These are phyloP conservation scores for Chydorus sphaericus DNA, from an alignment of 2,888 invertebrate species.

Conservation along the genomic window DNA sequence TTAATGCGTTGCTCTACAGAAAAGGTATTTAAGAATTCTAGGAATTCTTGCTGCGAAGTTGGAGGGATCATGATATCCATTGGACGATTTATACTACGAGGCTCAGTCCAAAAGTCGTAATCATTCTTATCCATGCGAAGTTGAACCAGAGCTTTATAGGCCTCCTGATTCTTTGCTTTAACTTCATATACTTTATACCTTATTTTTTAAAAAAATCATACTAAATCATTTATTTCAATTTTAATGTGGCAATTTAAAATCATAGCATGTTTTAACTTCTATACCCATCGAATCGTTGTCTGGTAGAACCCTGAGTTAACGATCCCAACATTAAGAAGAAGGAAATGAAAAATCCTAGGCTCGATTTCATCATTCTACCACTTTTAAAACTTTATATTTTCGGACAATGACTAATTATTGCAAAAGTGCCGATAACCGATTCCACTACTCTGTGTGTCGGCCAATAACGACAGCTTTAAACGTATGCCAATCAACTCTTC, in stretches of 20 bases:
- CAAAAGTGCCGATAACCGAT: no score
- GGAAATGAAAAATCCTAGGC: no score
- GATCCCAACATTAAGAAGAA: no score
- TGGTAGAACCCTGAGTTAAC: no score
- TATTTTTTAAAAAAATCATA: neutral
- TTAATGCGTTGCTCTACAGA: constrained; percentile 16
- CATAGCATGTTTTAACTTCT: neutral
- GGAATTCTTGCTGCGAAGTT: constrained; percentile 7
- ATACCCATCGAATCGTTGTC: neutral
- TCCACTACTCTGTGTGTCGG: no score
- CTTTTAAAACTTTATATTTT: no score
- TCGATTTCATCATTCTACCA: no score
- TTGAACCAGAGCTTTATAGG: constrained; percentile 16
- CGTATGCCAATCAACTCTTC: no score
- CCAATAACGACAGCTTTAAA: no score
- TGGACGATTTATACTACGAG: constrained; percentile 16
- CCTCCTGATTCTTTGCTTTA: constrained; percentile 13
- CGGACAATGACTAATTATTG: no score
- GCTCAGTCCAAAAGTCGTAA: constrained; percentile 21
- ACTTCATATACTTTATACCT: constrained; percentile 19
- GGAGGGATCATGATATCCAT: constrained; percentile 20
- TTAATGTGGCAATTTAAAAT: neutral
- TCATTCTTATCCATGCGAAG: constrained; percentile 16
- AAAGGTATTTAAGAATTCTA: constrained; percentile 12
- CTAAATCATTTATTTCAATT: neutral